phyloP scores from a whole-genome alignment of 2,888 invertebrate species.

The Physocephala rufipes region DNA sequence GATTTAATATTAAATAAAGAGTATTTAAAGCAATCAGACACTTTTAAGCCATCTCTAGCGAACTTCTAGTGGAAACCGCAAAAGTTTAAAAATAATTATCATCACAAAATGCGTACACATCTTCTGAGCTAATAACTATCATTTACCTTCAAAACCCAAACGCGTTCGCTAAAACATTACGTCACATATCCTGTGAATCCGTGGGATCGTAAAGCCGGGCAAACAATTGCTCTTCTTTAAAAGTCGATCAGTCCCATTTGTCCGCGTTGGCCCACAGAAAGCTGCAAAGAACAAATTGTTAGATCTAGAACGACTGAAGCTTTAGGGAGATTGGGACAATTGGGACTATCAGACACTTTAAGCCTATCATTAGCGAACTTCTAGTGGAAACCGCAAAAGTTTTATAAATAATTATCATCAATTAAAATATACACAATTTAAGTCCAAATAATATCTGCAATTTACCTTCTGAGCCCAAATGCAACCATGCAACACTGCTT shows the following conservation, averaged over 20 bases:
- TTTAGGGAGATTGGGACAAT: neutral
- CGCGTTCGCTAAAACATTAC: neutral
- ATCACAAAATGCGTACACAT: slow-evolving; percentile 43
- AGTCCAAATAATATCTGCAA: neutral
- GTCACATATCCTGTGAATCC: no score
- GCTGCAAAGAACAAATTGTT: neutral
- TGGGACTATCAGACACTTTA: slow-evolving; percentile 66
- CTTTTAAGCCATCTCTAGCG: slow-evolving; percentile 66
- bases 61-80: slow-evolving; percentile 76
- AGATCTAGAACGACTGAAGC: no score
- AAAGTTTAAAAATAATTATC: slow-evolving; percentile 67
- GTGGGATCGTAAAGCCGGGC: no score
- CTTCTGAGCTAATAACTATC: no score
- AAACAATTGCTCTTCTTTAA: no score
- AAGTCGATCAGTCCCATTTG: no score
- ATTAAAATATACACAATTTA: slow-evolving; percentile 23
- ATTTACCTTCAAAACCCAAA: no score
- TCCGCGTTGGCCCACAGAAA: no score
- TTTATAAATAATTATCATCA: slow-evolving; percentile 60
- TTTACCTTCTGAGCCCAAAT: neutral
- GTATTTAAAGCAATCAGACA: slow-evolving; percentile 48
- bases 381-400: slow-evolving; percentile 78
- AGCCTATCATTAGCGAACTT: slow-evolving; percentile 66
- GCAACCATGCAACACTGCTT: neutral
- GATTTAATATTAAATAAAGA: no score